Base-by-base conservation (phyloP, 2,797 vertebrate species). In the Crax fasciolata region DNA sequence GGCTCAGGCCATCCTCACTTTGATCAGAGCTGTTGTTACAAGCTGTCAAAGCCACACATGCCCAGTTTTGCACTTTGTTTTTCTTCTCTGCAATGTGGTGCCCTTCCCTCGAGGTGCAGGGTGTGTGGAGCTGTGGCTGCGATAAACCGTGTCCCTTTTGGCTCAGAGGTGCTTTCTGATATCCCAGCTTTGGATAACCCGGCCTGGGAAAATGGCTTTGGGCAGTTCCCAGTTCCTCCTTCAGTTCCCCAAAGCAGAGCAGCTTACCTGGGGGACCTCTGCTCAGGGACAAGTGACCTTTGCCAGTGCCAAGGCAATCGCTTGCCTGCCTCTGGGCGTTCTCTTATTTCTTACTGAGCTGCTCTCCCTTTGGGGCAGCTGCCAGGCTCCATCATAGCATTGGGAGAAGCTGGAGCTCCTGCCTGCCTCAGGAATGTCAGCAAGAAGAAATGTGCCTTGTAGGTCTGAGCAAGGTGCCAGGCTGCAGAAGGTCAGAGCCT, bases 291-390 rank as follows among this genome's bases (percentile, higher is more conserved):
- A 32, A 51, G 30, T 28, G n/a, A 58, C 28, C 16, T 63, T 49
- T 70, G 38, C n/a, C 43, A 4, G 3, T 57, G 12, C 15, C 35
- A 73, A 28, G 55, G 23, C 6, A 3, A 39, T 68, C 0, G 0
- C 24, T 61, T 78, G 46, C 24, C 25, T 82, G 28, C 28, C 21
- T 3, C 62, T 13, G 6, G 25, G 49, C 57, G 20, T 5, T 65
- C 54, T 14, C 81, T 82, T 79, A 6, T 73, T 89, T 62, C 48
- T 82, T 79, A 27, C n/a, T 88, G 66, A 58, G 39, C 66, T 83
- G 57, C 41, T 89, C 51, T 55, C 90, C 43, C 23, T 0, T 0
- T 32, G 28, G 20, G 25, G 18, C 51, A 44, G 58, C 67, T 90
- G 74, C 52, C 7, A 1, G 19, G 43, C 83, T 38, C 46, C 19